phyloP scores from a whole-genome alignment of 2,113 vertebrate species.

The Haemorhous mexicanus region DNA sequence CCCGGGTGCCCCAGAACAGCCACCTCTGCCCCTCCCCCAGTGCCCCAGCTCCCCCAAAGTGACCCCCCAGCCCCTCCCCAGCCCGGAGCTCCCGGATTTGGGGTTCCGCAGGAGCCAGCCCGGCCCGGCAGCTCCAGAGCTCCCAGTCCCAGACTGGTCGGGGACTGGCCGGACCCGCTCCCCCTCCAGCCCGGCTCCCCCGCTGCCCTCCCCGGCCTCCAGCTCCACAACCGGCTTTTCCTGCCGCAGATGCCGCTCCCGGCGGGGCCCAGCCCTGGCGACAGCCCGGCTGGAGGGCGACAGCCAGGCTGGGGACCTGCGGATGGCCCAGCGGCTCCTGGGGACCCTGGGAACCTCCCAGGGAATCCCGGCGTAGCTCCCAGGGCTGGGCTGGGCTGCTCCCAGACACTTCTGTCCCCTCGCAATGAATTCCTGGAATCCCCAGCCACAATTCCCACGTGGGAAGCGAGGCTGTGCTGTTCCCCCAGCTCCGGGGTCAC shows the following conservation, averaged over 20 bases:
- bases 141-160: not conserved
- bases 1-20: too few relatives aligned
- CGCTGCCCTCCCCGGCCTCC: not conserved
- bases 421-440: not conserved
- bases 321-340: not conserved
- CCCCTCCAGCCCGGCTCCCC: not conserved
- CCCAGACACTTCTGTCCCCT: not conserved
- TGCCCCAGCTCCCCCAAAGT: too few relatives aligned
- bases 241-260: not conserved
- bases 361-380: not conserved
- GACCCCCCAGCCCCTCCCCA: too few relatives aligned
- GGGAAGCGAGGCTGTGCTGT: fast-evolving
- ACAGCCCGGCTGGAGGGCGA: not conserved
- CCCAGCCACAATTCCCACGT: not conserved
- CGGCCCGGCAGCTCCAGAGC: not conserved
- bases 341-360: not conserved
- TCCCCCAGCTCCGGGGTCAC: not conserved
- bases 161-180: constrained; percentile 14
- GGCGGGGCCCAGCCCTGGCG: not conserved
- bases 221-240: constrained; percentile 34
- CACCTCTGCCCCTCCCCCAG: too few relatives aligned
- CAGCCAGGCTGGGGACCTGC: not conserved
- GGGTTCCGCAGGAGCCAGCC: not conserved
- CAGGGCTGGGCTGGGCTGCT: not conserved
- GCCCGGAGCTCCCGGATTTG: fast-evolving